A percentile compares a stretch with the other conserved stretches of the same genome.
Evolutionary conservation across 1,140 invertebrate genomes (phyloP).

Genomic region (Pseudomyrmex dendroicus): DNA sequence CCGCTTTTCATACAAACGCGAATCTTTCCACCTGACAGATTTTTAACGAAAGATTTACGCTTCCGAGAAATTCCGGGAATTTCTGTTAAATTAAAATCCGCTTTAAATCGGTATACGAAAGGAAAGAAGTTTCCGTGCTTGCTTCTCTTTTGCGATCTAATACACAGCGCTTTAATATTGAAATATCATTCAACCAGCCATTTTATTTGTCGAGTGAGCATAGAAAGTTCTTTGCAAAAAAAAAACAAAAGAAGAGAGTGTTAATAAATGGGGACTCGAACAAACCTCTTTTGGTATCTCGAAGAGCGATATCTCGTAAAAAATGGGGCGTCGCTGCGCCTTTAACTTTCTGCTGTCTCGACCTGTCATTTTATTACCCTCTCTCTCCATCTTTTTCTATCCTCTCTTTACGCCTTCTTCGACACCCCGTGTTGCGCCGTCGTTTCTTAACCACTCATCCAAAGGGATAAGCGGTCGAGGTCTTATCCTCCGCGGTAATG

Average conservation of each 20-base stretch:
- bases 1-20: conserved; percentile 10
- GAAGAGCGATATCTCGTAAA: conserved; percentile 44
- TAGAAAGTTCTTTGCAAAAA: conserved; percentile 12
- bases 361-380: conserved; percentile 24
- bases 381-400: background rate
- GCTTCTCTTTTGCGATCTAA: conserved; percentile 6
- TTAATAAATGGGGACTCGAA: conserved; percentile 18
- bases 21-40: conserved; percentile 9
- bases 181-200: conserved; percentile 31
- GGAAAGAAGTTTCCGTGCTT: background rate
- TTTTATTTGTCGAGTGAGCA: conserved; percentile 23
- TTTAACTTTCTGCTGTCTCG: conserved; percentile 24
- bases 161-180: conserved; percentile 14
- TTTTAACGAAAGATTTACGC: conserved; percentile 34
- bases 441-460: conserved; percentile 52
- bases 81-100: conserved; percentile 19
- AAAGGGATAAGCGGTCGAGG: conserved; percentile 61
- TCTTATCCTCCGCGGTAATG: conserved; percentile 61
- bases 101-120: too few species aligned
- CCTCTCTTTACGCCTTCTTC: background rate
- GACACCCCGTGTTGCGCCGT: background rate
- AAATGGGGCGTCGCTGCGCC: conserved; percentile 11
- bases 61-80: background rate
- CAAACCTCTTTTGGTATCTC: conserved; percentile 19
- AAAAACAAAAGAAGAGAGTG: background rate